Evolutionary conservation across 2,888 invertebrate species (phyloP), one percentile per base, ranked within the genome.

Genomic region (Anarsia innoxiella): DNA sequence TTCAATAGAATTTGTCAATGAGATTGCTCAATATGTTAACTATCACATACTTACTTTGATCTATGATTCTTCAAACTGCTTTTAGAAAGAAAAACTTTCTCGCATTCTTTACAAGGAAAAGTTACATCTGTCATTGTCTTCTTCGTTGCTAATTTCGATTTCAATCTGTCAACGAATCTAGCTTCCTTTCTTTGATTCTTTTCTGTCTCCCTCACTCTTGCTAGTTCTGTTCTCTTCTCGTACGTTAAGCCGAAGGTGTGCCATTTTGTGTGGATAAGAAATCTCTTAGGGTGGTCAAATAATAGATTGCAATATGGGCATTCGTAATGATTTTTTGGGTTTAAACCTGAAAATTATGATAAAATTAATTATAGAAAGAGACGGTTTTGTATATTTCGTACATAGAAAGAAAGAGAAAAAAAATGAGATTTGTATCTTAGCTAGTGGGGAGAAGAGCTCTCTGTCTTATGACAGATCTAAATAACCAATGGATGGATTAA

Each of bases 211-310:
- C 59, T 64, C 16, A 66, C 65, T 39, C 51, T 62, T 1, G 59
- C 55, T 5, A 64, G 28, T 11, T 73, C 69, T 14, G 55, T 37
- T 8, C 69, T 51, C 37, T 64, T 69, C 14, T 70, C 64, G 4
- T 67, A 65, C 1, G 68, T 68, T 0, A 72, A 48, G 0, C 82
- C 82, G 11, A 82, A 76, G 0, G 65, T 56, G 41, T 86, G 85
- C 85, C 85, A 86, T 31, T 84, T 84, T 2, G 56, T 51, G 38
- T 86, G 85, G 0, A 85, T 65, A 0, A 85, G 56, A 37, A 77
- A 82, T 1, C 85, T 50, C 32, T 85, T 85, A 1, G 78, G 76
- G 35, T 83, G 59, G 0, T 51, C 51, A 14, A 85, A 68, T 1
- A 73, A 49, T 0, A 82, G 46, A 1, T 45, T 44, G 28, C 85